Percentiles rank a stretch among this genome's conserved stretches.
These are phyloP conservation scores for Crambe crambe DNA, from an alignment of 37 sponge, comb jelly and placozoan species.

Conservation along the genomic window DNA sequence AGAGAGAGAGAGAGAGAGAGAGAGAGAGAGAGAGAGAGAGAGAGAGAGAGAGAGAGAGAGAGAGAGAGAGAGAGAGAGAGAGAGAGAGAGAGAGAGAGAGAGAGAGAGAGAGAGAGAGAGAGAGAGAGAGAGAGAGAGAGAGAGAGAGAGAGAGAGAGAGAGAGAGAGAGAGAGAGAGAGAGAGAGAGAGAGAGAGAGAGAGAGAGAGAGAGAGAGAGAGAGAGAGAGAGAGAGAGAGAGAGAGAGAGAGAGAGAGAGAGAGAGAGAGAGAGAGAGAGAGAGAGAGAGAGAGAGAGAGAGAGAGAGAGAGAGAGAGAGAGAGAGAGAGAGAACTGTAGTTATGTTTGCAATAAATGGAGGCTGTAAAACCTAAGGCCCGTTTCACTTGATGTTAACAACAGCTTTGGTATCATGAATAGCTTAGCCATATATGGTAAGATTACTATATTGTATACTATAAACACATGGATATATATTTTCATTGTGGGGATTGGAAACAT, in stretches of 20 bases:
- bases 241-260: constrained; percentile 38
- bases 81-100: constrained; percentile 29
- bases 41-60: constrained; percentile 59
- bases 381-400: too few relatives aligned
- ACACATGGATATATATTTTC: too few relatives aligned
- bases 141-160: constrained; percentile 45
- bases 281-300: constrained; percentile 61
- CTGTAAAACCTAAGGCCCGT: too few relatives aligned
- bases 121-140: constrained; percentile 61
- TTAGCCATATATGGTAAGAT: too few relatives aligned
- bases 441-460: too few relatives aligned
- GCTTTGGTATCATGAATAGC: too few relatives aligned
- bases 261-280: constrained; percentile 36
- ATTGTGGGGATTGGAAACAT: too few relatives aligned
- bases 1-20: constrained; percentile 27
- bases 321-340: constrained; percentile 32
- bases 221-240: constrained; percentile 57
- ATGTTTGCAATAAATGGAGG: background rate
- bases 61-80: constrained; percentile 29
- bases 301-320: constrained; percentile 58
- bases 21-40: constrained; percentile 36
- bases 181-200: constrained; percentile 38
- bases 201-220: constrained; percentile 59
- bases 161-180: constrained; percentile 57
- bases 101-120: constrained; percentile 29